These are phyloP conservation scores for Hydrotaea diabolus DNA, from an alignment of 2,888 invertebrate genomes.

Conservation along the genomic window DNA sequence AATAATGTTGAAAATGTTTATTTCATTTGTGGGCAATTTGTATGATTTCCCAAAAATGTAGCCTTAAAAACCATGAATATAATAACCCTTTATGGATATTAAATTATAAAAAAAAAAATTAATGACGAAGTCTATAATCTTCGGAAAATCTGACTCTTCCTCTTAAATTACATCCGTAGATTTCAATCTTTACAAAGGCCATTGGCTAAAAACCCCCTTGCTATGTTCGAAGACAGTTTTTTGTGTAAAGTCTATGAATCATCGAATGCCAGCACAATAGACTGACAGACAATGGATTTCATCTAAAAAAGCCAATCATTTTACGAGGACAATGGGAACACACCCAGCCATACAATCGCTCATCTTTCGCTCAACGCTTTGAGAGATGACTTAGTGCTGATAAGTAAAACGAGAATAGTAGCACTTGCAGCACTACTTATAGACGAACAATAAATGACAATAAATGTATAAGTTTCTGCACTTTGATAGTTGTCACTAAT, in stretches of 20 bases:
- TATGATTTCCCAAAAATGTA: too few relatives aligned
- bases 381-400: not conserved
- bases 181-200: not conserved
- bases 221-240: constrained; percentile 2
- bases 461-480: constrained; percentile 65
- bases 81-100: too few relatives aligned
- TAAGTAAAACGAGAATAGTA: constrained; percentile 17
- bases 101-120: too few relatives aligned
- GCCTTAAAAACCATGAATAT: too few relatives aligned
- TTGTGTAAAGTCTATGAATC: constrained; percentile 59
- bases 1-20: too few relatives aligned
- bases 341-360: not conserved
- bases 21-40: too few relatives aligned
- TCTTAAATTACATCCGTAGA: not conserved
- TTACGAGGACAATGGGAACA: constrained; percentile 25
- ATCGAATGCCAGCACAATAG: constrained; percentile 57
- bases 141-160: too few relatives aligned
- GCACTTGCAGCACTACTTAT: constrained; percentile 18
- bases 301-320: constrained; percentile 61
- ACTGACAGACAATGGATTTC: constrained; percentile 40
- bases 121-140: too few relatives aligned
- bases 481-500: constrained; percentile 65
- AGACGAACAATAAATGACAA: constrained; percentile 58
- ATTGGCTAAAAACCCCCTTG: too few relatives aligned
- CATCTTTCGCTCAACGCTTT: constrained; percentile 6